Percentiles rank a stretch among this genome's conserved stretches.
These are phyloP conservation scores for Isaurus tuberculatus DNA, from an alignment of 92 coral and sea anemone genomes.

Conservation along the genomic window DNA sequence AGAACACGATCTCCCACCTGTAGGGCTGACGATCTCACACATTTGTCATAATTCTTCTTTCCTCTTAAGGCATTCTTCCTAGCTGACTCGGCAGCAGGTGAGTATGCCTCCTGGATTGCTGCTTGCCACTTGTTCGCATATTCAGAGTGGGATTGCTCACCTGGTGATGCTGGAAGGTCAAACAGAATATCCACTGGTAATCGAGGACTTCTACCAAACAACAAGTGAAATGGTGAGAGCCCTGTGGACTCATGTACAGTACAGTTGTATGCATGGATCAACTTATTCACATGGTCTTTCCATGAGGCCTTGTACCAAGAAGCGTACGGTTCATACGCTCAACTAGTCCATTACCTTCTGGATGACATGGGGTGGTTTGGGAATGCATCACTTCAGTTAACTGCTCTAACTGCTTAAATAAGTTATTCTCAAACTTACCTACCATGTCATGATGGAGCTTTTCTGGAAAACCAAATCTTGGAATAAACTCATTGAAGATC, in stretches of 20 bases:
- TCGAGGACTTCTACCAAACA: constrained; percentile 54
- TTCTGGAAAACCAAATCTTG: no score
- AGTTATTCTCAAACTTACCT: neutral
- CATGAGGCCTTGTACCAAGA: constrained; percentile 50
- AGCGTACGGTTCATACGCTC: neutral
- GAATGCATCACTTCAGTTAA: neutral
- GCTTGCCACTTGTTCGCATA: constrained; percentile 48
- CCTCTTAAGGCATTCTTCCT: neutral
- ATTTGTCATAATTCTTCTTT: constrained; percentile 22
- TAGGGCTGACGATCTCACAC: constrained; percentile 16
- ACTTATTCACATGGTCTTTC: constrained; percentile 62
- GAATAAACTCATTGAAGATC: no score
- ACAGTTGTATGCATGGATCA: constrained; percentile 62
- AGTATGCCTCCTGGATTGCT: constrained; percentile 56
- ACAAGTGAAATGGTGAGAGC: constrained; percentile 53
- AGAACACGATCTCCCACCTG: constrained; percentile 44
- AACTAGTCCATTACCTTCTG: neutral
- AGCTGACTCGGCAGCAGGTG: constrained; percentile 34
- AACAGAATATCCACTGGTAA: constrained; percentile 52
- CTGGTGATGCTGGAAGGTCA: constrained; percentile 27
- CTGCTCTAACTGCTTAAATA: neutral
- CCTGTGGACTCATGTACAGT: constrained; percentile 62
- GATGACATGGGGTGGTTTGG: neutral
- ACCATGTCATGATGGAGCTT: neutral
- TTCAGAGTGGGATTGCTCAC: constrained; percentile 43